Percentiles rank a stretch among this genome's conserved stretches.
phyloP scores from a whole-genome alignment of 2,797 vertebrate species.

The Todus mexicanus region DNA sequence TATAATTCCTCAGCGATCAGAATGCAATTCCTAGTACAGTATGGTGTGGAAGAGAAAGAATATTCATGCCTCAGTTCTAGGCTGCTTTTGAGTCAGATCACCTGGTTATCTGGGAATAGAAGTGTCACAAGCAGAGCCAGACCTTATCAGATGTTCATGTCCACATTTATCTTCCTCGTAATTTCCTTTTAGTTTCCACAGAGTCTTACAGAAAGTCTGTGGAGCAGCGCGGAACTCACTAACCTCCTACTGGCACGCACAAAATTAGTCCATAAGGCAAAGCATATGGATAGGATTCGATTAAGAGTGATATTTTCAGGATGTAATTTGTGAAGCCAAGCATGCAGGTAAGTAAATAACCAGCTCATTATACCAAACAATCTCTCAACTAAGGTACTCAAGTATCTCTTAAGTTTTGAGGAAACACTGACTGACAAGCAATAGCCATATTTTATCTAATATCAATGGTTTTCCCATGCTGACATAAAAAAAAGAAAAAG shows the following conservation, averaged over 20 bases:
- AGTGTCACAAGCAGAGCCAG: background rate
- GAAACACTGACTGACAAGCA: background rate
- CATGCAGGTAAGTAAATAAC: background rate
- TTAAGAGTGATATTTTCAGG: background rate
- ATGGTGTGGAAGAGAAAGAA: background rate
- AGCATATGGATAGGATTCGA: background rate
- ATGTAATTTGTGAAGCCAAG: background rate
- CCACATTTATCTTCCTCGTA: background rate
- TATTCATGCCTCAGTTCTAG: background rate
- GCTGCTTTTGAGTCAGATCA: background rate
- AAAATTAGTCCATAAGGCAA: background rate
- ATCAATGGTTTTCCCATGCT: background rate
- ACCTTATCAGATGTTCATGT: background rate
- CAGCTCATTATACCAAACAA: background rate
- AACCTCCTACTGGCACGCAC: background rate
- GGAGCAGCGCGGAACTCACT: fast-evolving
- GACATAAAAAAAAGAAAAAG: fast-evolving
- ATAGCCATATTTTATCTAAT: background rate
- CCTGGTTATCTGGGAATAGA: background rate
- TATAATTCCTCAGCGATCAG: background rate
- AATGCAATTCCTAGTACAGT: background rate
- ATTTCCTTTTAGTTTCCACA: background rate
- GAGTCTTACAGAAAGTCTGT: background rate
- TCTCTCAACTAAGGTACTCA: background rate
- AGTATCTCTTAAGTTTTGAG: background rate